phyloP scores from a whole-genome alignment of 2,113 vertebrate genomes.

The Pungitius pungitius region DNA sequence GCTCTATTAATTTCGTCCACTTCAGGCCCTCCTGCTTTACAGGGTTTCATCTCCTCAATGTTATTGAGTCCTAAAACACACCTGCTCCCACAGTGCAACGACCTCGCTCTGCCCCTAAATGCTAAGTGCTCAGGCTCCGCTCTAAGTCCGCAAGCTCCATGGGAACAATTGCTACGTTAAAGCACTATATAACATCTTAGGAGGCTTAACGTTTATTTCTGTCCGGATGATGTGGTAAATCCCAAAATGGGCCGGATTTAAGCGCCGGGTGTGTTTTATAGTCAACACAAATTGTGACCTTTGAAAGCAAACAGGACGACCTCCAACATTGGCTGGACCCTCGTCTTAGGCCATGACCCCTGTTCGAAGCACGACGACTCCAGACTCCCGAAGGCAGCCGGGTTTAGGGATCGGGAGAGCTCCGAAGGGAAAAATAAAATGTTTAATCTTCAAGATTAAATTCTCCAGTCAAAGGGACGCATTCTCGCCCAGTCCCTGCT shows the following conservation, averaged over 20 bases:
- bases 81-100: slow-evolving; percentile 63
- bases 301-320: background rate
- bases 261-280: background rate
- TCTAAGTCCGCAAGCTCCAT: slow-evolving; percentile 36
- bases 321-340: background rate
- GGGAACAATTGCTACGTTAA: slow-evolving; percentile 48
- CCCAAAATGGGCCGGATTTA: slow-evolving; percentile 17
- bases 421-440: background rate
- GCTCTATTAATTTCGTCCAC: slow-evolving; percentile 46
- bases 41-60: slow-evolving; percentile 50
- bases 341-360: background rate
- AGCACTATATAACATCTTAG: slow-evolving; percentile 36
- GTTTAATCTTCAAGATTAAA: background rate
- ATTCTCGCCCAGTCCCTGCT: background rate
- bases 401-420: background rate
- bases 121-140: slow-evolving; percentile 50
- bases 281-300: background rate
- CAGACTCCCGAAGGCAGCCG: background rate
- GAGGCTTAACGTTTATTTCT: slow-evolving; percentile 45
- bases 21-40: slow-evolving; percentile 55
- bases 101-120: slow-evolving; percentile 47
- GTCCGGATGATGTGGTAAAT: slow-evolving; percentile 7
- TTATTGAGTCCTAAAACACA: slow-evolving; percentile 77
- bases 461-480: background rate
- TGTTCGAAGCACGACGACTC: background rate